These are phyloP conservation scores for Schizaphis graminum DNA, from an alignment of 2,888 invertebrate species.

Conservation along the genomic window DNA sequence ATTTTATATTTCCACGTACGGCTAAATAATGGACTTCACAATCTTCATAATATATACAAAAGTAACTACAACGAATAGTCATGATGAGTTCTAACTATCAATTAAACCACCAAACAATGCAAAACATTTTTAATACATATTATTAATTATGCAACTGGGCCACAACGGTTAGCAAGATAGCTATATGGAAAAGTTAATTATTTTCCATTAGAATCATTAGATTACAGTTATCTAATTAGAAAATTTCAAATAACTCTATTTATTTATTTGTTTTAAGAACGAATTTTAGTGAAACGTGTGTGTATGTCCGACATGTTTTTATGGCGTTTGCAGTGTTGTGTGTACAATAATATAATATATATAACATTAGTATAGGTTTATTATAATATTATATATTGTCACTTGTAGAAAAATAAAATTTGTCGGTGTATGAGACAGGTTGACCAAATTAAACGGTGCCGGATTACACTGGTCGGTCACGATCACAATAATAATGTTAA, in stretches of 20 bases:
- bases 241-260: neutral
- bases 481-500: conserved; percentile 45
- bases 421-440: conserved; percentile 31
- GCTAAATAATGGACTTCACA: neutral
- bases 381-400: neutral
- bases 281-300: neutral
- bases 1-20: neutral
- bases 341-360: neutral
- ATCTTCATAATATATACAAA: neutral
- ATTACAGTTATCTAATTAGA: neutral
- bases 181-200: neutral
- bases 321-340: neutral
- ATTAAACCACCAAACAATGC: conserved; percentile 23
- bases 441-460: conserved; percentile 55
- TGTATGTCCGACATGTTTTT: neutral
- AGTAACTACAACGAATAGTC: neutral
- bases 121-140: neutral
- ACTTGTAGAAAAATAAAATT: neutral
- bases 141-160: conserved; percentile 16
- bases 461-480: conserved; percentile 41
- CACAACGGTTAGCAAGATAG: neutral
- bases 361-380: neutral
- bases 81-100: neutral
- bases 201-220: neutral
- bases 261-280: neutral